Conservation (phyloP, 2,888 invertebrate species). For the Hydrotaea cyrtoneurina region DNA sequence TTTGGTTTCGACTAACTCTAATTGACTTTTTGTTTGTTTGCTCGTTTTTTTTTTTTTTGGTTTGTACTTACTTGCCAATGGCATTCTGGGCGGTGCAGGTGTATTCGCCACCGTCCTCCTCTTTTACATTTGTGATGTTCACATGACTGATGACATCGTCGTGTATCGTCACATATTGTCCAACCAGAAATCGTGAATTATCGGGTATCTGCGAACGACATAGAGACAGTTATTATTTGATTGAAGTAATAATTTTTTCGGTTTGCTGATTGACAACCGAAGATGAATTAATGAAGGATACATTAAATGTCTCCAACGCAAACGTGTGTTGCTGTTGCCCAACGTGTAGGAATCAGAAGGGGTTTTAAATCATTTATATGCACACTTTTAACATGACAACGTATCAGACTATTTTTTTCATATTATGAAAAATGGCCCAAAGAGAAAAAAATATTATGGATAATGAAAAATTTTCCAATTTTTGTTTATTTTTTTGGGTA, state of each 20-base stretch:
- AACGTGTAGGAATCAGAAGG: too few relatives aligned
- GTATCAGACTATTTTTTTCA: too few relatives aligned
- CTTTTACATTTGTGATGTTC: slow-evolving; percentile 92
- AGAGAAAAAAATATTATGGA: too few relatives aligned
- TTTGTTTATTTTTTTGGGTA: too few relatives aligned
- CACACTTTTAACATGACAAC: too few relatives aligned
- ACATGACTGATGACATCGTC: slow-evolving; percentile 96
- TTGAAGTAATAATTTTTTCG: neutral
- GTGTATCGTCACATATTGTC: slow-evolving; percentile 94
- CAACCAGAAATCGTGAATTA: slow-evolving; percentile 90
- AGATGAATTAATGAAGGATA: neutral
- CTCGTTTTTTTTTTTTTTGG: slow-evolving; percentile 54
- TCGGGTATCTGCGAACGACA: slow-evolving; percentile 81
- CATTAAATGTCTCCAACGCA: too few relatives aligned
- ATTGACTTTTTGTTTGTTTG: neutral
- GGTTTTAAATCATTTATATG: too few relatives aligned
- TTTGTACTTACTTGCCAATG: slow-evolving; percentile 85
- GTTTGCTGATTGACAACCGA: neutral
- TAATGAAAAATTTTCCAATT: too few relatives aligned
- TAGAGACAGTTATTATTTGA: too few relatives aligned
- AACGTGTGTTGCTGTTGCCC: too few relatives aligned
- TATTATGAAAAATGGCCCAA: too few relatives aligned
- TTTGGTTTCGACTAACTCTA: neutral
- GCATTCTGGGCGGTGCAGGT: slow-evolving; percentile 92
- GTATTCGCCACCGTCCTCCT: slow-evolving; percentile 95